phyloP scores from a whole-genome alignment of 2,797 vertebrate species.

The Cheirogaleus major region DNA sequence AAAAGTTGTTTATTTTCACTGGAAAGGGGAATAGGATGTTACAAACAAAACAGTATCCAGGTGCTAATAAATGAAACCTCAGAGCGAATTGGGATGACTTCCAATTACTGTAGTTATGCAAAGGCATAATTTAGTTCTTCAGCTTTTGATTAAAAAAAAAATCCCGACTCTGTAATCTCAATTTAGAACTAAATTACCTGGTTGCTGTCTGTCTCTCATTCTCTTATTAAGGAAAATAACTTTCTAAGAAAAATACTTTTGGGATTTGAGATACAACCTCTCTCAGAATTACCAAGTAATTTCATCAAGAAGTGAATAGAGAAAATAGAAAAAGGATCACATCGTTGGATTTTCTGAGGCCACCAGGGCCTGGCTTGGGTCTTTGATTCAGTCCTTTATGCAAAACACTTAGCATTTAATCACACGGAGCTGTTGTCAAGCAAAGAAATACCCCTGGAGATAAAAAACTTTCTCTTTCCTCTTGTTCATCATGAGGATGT shows the following conservation, averaged over 20 bases:
- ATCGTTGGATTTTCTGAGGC: conserved; percentile 18
- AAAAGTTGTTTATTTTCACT: neutral
- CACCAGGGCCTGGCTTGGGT: neutral
- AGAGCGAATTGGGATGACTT: neutral
- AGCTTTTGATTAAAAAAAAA: neutral
- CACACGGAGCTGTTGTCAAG: neutral
- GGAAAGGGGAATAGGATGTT: neutral
- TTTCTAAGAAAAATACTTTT: neutral
- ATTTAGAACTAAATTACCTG: neutral
- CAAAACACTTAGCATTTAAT: neutral
- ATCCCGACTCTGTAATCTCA: neutral
- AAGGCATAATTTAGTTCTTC: neutral
- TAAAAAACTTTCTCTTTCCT: neutral
- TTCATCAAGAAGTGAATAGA: neutral
- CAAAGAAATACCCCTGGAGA: neutral
- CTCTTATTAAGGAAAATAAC: conserved; percentile 46
- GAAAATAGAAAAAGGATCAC: neutral
- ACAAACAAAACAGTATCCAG: neutral
- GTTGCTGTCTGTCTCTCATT: neutral
- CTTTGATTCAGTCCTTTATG: neutral
- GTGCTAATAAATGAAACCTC: neutral
- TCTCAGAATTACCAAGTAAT: neutral
- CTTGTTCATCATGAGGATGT: neutral
- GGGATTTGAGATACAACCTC: neutral
- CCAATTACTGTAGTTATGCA: neutral